Conservation (phyloP, 2,113 vertebrate species). For the Dermatemys mawii region DNA sequence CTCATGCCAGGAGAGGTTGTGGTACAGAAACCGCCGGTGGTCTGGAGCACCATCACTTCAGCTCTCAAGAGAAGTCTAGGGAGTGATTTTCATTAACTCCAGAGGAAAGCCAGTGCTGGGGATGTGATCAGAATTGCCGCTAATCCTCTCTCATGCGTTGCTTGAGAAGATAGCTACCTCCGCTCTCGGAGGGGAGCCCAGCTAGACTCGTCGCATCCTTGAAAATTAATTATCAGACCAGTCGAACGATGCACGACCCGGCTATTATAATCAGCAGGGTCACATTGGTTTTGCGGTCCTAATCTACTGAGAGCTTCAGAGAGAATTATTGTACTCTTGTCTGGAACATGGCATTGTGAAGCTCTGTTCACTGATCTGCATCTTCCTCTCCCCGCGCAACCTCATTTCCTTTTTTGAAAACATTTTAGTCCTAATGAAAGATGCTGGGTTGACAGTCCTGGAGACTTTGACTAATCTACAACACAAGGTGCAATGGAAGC, state of each 20-base stretch:
- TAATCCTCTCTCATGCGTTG: background rate
- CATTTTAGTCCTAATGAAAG: background rate
- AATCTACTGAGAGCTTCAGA: background rate
- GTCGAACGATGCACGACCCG: constrained; percentile 12
- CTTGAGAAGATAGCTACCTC: background rate
- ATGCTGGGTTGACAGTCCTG: background rate
- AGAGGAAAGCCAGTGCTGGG: fast-evolving
- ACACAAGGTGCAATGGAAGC: background rate
- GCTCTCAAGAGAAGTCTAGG: background rate
- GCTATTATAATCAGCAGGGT: constrained; percentile 63
- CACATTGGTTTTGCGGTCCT: constrained; percentile 29
- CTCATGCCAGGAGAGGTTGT: background rate
- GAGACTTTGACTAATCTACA: background rate
- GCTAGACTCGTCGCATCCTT: background rate
- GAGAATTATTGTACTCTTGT: constrained; percentile 52
- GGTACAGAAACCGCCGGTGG: background rate
- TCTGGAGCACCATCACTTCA: background rate
- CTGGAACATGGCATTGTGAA: background rate
- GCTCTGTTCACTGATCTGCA: fast-evolving
- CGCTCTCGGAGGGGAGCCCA: background rate
- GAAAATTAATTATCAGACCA: constrained; percentile 71
- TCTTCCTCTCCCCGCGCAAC: background rate
- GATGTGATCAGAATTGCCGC: constrained; percentile 44
- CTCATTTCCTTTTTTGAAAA: background rate
- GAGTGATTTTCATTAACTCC: background rate